Conservation (phyloP, 2,113 vertebrate genomes). For the Antechinus stuartii region DNA sequence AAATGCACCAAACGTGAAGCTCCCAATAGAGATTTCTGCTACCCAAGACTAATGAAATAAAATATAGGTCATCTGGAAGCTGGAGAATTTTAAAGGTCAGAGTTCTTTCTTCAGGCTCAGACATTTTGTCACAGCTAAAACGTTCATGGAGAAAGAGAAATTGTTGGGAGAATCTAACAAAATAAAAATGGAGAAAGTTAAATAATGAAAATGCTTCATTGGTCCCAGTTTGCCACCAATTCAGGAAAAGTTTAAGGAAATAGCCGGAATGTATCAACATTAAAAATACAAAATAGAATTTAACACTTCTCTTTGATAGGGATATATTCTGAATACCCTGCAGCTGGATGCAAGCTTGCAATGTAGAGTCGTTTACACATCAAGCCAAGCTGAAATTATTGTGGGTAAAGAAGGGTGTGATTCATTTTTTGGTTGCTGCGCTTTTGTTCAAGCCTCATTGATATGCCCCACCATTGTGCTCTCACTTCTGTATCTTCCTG, state of each 20-base stretch:
- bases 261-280: slow-evolving; percentile 55
- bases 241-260: slow-evolving; percentile 46
- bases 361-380: slow-evolving; percentile 9
- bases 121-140: slow-evolving; percentile 34
- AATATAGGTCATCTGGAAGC: slow-evolving; percentile 72
- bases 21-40: slow-evolving; percentile 63
- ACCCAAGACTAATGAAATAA: slow-evolving; percentile 26
- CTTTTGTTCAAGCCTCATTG: slow-evolving; percentile 46
- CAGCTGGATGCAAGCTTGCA: slow-evolving; percentile 47
- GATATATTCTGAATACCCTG: slow-evolving; percentile 31
- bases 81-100: slow-evolving; percentile 63
- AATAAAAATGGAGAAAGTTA: slow-evolving; percentile 37
- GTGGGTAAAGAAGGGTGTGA: slow-evolving; percentile 17
- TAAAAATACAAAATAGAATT: slow-evolving; percentile 45
- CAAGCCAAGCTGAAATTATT: slow-evolving; percentile 4
- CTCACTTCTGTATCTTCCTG: background rate
- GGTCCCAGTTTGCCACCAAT: background rate
- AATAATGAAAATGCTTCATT: slow-evolving; percentile 51
- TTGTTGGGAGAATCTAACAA: slow-evolving; percentile 42
- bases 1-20: slow-evolving; percentile 47
- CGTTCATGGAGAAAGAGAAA: background rate
- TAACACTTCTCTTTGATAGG: slow-evolving; percentile 42
- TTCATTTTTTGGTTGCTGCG: slow-evolving; percentile 36
- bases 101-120: slow-evolving; percentile 20
- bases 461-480: slow-evolving; percentile 42